Evolutionary conservation across 1,140 invertebrate genomes (phyloP).

Genomic region (Papilio polytes): DNA sequence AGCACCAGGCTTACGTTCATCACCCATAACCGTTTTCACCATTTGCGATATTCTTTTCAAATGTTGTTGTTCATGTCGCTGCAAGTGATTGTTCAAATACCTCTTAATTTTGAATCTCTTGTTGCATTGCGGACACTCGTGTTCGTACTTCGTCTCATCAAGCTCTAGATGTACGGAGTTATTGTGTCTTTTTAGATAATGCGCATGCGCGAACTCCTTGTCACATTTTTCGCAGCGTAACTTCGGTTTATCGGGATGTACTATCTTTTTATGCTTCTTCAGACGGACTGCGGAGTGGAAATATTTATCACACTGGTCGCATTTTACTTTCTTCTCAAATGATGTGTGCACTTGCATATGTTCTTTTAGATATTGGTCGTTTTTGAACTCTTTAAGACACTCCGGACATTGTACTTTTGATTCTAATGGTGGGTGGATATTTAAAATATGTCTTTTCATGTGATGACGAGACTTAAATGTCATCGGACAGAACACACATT

Average conservation of each 20-base stretch:
- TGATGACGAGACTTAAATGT: conserved; percentile 75
- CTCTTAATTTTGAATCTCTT: conserved; percentile 76
- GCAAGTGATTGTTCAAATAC: conserved; percentile 74
- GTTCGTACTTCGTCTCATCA: conserved; percentile 69
- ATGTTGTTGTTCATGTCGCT: conserved; percentile 76
- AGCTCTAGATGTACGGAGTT: conserved; percentile 74
- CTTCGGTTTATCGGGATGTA: conserved; percentile 74
- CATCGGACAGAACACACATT: conserved; percentile 75
- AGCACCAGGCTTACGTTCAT: conserved; percentile 49
- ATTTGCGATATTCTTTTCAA: conserved; percentile 76
- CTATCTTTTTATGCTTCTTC: conserved; percentile 79
- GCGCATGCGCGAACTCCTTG: conserved; percentile 75
- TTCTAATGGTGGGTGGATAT: conserved; percentile 77
- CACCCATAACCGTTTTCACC: conserved; percentile 75
- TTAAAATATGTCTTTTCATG: conserved; percentile 75
- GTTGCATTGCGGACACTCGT: conserved; percentile 71
- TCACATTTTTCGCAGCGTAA: conserved; percentile 74
- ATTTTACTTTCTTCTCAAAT: conserved; percentile 70
- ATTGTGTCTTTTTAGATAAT: conserved; percentile 70
- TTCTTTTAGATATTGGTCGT: conserved; percentile 76
- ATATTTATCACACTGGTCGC: conserved; percentile 74
- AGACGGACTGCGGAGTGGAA: conserved; percentile 74
- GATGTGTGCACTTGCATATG: conserved; percentile 78
- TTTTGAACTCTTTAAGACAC: conserved; percentile 78
- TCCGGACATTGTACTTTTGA: conserved; percentile 76